Evolutionary conservation across 1,140 invertebrate species (phyloP), one percentile per base, ranked within the genome.

Genomic region (Daktulosphaira vitifoliae): DNA sequence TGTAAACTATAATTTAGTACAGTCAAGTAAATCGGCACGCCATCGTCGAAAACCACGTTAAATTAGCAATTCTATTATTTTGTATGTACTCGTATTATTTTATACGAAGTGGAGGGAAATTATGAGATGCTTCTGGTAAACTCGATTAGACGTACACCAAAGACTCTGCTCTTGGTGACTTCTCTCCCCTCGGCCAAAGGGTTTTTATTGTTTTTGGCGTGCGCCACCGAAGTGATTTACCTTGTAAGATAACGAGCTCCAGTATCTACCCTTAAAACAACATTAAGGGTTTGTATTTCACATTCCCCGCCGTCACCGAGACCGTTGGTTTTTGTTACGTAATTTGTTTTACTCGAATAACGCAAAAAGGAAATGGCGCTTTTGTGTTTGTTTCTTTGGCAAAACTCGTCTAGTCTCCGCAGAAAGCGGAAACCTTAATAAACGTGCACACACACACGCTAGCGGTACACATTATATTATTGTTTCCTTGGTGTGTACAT

Each of bases 251-350:
- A 62, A 62, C 56, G 56, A 46, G 56, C 42, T 25, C 13, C 26
- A 13, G 25, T n/a, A 39, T 62, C 56, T 62, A 46, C 42, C 42
- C 42, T 62, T 48, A 46, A 62, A 62, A 62, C 56, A 62, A 62
- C 56, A 62, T 62, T 62, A 62, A 46, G 56, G 56, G 56, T 62
- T 62, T 62, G 56, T 46, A 62, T 62, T 62, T 62, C 56, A 62
- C 56, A 46, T 62, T 62, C 42, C 42, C 56, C 42, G 7, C 54
- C 39, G 25, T 2, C 42, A 18, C 23, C 42, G 11, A 62, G 39
- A 33, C 56, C 25, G 56, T 62, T 62, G 56, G 56, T 62, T 62
- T 62, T 62, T 62, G 56, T 62, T 62, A 62, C 56, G 42, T 62
- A 62, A 62, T 62, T 62, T 62, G 56, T 62, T 62, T 62, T 62